Conservation (phyloP, 2,797 vertebrate genomes). For the Mus spretus region DNA sequence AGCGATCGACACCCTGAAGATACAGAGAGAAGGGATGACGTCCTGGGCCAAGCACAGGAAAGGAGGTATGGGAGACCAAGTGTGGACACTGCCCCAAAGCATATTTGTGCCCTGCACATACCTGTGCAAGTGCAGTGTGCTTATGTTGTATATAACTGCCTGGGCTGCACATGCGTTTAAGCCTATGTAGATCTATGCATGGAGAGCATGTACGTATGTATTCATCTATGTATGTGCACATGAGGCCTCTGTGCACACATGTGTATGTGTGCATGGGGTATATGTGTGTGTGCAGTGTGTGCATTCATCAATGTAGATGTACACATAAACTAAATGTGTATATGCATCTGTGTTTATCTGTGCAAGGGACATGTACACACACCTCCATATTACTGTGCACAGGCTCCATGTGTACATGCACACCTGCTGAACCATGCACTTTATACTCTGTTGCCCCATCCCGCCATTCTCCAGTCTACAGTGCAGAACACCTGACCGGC, state of each 20-base stretch:
- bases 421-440: background rate
- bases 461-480: too few relatives aligned
- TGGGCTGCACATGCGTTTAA: too few relatives aligned
- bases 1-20: slow-evolving; percentile 96
- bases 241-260: background rate
- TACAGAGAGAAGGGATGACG: slow-evolving; percentile 75
- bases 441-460: background rate
- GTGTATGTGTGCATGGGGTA: background rate
- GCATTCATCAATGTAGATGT: background rate
- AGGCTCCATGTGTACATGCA: fast-evolving
- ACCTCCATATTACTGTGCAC: background rate
- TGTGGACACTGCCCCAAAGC: background rate
- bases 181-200: fast-evolving
- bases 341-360: background rate
- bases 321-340: background rate
- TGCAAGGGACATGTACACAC: background rate
- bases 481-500: background rate
- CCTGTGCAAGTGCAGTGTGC: background rate
- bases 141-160: background rate
- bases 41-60: slow-evolving; percentile 73
- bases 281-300: background rate
- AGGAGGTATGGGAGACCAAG: background rate
- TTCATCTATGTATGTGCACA: background rate
- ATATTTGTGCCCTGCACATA: background rate
- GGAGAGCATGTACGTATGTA: background rate